Conservation (phyloP, 2,797 vertebrate species). For the Australoheros facetus region DNA sequence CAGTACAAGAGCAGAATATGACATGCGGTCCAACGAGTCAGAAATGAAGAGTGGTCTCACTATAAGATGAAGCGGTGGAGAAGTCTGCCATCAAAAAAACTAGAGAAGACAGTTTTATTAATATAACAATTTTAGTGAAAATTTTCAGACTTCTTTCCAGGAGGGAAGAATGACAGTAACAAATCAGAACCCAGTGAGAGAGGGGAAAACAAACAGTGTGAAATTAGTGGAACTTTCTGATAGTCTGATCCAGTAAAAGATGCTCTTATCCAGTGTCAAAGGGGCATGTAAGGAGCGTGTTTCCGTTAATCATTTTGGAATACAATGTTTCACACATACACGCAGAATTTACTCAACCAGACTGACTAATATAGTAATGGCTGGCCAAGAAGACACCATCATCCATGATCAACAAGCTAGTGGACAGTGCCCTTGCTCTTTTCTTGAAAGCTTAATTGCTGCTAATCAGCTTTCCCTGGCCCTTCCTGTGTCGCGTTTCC, state of each 20-base stretch:
- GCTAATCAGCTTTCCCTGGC: neutral
- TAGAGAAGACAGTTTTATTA: too few species aligned
- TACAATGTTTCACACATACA: neutral
- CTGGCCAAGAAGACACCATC: neutral
- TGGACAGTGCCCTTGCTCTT: neutral
- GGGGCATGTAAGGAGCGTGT: neutral
- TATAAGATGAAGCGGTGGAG: neutral
- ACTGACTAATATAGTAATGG: neutral
- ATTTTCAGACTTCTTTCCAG: neutral
- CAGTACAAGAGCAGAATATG: neutral
- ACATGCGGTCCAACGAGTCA: neutral
- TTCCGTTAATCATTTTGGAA: neutral
- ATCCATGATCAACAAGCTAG: neutral
- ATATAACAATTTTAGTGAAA: too few species aligned
- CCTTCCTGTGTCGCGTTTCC: neutral
- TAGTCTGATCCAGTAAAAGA: neutral
- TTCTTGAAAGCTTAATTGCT: neutral
- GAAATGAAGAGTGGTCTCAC: neutral
- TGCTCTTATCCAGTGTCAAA: neutral
- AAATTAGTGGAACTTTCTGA: neutral
- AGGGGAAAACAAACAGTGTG: neutral
- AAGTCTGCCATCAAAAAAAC: too few species aligned
- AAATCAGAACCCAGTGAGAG: neutral
- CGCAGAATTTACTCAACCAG: neutral
- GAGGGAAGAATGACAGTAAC: neutral